Evolutionary conservation across 2,888 invertebrate species (phyloP), one percentile per base, ranked within the genome.

Genomic region (Allacma fusca): DNA sequence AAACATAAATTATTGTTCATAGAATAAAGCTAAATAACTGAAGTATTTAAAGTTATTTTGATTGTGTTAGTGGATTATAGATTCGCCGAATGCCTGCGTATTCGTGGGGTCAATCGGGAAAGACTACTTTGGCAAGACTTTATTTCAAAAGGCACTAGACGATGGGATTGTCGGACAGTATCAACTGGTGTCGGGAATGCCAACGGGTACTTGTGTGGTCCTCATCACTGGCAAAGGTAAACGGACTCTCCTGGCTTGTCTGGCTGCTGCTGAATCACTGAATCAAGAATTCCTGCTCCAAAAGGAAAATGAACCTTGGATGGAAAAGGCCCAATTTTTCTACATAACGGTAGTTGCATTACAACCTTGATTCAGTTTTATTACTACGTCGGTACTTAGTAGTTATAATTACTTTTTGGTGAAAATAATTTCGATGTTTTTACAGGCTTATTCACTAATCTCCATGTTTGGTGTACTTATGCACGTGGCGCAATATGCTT

Each of bases 81-180:
- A 91, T 80, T 91, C 91, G 78, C 95, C 95, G 0, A 91, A 92
- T 79, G 88, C 93, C 0, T 91, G 93, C 50, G 92, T 93, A 0
- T 98, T 94, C 87, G 95, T 98, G 88, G 99, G 99, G 0, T 95
- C 95, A 86, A 95, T 99, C 16, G 98, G 97, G 0, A 89, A 91
- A 80, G 99, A 99, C 86, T 91, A 93, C 77, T 97, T 92, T 86
- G 94, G 96, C 0, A 89, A 92, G 82, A 96, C 94, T 80, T 88
- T 99, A 80, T 91, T 91, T 85, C 90, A 93, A 50, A 93, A 91
- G 86, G 95, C 97, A 0, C 88, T 90, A 78, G 88, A 90, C 65
- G 93, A 93, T 82, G 98, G 98, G 28, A 94, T 99, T 13, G 92
- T 92, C 85, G 94, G 94, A 0, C 90, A 90, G 69, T 98, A 98